These are phyloP conservation scores for Epistrophe eligans DNA, from an alignment of 2,888 invertebrate genomes.

Conservation along the genomic window DNA sequence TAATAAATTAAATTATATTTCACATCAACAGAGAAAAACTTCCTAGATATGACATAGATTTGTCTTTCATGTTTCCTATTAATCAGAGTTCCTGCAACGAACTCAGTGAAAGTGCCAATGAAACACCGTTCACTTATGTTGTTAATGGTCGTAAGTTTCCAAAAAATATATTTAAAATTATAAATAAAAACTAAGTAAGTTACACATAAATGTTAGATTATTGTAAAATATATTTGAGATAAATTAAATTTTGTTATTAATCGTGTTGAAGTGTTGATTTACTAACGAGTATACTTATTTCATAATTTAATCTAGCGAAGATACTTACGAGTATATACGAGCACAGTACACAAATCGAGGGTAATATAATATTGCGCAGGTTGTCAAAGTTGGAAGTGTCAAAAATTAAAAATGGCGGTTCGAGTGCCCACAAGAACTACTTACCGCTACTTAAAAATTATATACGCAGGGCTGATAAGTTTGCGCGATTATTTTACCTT, in stretches of 20 bases:
- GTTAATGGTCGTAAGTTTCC: slow-evolving; percentile 80
- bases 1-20: not conserved
- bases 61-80: slow-evolving; percentile 93
- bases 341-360: too few relatives aligned
- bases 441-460: too few relatives aligned
- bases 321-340: too few relatives aligned
- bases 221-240: slow-evolving; percentile 11
- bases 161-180: slow-evolving; percentile 80
- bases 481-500: too few relatives aligned
- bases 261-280: too few relatives aligned
- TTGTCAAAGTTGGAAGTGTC: too few relatives aligned
- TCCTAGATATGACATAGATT: slow-evolving; percentile 91
- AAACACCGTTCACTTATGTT: slow-evolving; percentile 82
- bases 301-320: too few relatives aligned
- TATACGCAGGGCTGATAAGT: too few relatives aligned
- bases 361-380: too few relatives aligned
- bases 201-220: not conserved
- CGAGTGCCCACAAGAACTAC: too few relatives aligned
- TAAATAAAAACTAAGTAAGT: slow-evolving; percentile 71
- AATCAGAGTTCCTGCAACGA: slow-evolving; percentile 87
- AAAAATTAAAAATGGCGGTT: too few relatives aligned
- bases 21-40: slow-evolving; percentile 81
- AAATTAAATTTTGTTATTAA: not conserved
- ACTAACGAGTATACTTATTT: too few relatives aligned
- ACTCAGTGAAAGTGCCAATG: slow-evolving; percentile 81